These are phyloP conservation scores for Electrophaes corylata DNA, from an alignment of 2,888 invertebrate genomes.

Conservation along the genomic window DNA sequence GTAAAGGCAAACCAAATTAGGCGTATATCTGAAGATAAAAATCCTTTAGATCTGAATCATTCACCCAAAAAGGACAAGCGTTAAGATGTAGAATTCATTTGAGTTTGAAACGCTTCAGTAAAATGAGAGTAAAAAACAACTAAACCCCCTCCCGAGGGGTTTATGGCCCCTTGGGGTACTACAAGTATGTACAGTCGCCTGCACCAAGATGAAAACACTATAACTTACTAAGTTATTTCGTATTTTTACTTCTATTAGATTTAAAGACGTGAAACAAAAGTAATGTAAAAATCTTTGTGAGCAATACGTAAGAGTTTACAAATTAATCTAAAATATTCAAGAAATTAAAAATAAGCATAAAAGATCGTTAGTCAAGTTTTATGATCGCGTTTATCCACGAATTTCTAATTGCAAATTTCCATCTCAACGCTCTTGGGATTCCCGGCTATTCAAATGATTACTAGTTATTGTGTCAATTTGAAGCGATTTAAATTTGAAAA, in stretches of 20 bases:
- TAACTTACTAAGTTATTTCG: too few species aligned
- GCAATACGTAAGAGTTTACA: not conserved
- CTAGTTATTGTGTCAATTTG: constrained; percentile 13
- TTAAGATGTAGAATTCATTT: constrained; percentile 5
- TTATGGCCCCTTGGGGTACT: too few species aligned
- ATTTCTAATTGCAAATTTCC: constrained; percentile 16
- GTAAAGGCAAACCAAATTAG: constrained; percentile 12
- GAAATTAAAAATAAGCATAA: not conserved
- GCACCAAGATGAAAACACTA: too few species aligned
- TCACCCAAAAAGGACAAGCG: constrained; percentile 12
- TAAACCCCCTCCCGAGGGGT: too few species aligned
- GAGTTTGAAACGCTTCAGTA: not conserved
- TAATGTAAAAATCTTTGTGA: too few species aligned
- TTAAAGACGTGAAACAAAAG: too few species aligned
- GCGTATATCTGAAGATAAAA: constrained; percentile 15
- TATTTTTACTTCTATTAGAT: too few species aligned
- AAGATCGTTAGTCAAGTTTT: constrained; percentile 4
- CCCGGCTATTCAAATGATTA: constrained; percentile 12
- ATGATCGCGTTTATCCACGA: constrained; percentile 3
- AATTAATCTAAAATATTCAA: not conserved
- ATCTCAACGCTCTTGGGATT: constrained; percentile 6
- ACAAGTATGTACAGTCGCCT: too few species aligned
- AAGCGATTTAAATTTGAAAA: constrained; percentile 11
- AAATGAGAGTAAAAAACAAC: not conserved
- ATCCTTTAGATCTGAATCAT: constrained; percentile 13